These are phyloP conservation scores for Hydroisotoma schaefferi DNA, from an alignment of 2,888 invertebrate species.

Conservation along the genomic window DNA sequence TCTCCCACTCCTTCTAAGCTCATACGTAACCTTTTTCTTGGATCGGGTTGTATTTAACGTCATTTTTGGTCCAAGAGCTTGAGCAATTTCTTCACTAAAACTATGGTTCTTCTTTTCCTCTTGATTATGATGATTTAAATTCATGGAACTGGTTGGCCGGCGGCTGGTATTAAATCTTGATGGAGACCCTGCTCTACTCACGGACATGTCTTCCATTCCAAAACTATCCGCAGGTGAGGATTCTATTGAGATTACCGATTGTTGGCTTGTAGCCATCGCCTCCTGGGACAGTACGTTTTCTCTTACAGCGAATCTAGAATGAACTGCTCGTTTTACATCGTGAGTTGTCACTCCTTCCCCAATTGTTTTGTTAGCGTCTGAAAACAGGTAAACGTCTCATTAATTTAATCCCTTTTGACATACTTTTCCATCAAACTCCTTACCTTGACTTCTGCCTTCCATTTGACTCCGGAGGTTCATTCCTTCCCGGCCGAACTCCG, in stretches of 20 bases:
- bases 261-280: neutral
- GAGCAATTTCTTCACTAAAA: no score
- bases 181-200: neutral
- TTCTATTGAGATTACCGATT: neutral
- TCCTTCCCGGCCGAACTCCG: neutral
- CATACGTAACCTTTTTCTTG: neutral
- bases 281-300: neutral
- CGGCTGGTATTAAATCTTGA: no score
- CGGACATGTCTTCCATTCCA: neutral
- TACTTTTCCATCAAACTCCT: neutral
- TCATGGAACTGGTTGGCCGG: no score
- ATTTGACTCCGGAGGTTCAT: neutral
- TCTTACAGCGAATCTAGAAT: slow-evolving; percentile 26
- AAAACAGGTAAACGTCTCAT: no score
- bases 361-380: no score
- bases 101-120: neutral
- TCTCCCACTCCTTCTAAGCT: slow-evolving; percentile 14
- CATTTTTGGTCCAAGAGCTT: slow-evolving; percentile 9
- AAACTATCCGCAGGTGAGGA: neutral
- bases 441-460: no score
- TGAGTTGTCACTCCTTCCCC: slow-evolving; percentile 18
- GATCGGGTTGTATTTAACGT: neutral
- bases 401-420: no score
- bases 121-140: no score
- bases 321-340: slow-evolving; percentile 33